Conservation (phyloP, 2,797 vertebrate genomes). For the Pachyuromys duprasi region DNA sequence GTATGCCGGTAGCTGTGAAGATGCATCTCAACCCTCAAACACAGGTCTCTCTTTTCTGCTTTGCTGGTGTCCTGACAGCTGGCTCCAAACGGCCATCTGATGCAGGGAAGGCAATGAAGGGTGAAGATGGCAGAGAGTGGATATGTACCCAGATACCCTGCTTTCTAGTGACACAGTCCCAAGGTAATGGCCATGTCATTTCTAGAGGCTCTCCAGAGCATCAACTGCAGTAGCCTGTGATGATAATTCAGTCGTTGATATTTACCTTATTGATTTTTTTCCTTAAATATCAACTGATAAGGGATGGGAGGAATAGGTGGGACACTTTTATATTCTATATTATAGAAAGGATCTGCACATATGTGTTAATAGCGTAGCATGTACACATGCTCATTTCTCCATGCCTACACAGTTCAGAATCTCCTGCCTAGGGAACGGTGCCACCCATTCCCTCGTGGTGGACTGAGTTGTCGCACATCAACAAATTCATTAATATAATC, state of each 20-base stretch:
- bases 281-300: not conserved
- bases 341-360: not conserved
- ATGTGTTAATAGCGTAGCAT: not conserved
- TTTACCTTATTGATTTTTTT: not conserved
- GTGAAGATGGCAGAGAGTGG: not conserved
- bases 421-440: not conserved
- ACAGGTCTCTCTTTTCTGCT: not conserved
- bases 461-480: not conserved
- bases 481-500: not conserved
- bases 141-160: not conserved
- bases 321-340: not conserved
- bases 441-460: too few species aligned
- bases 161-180: not conserved
- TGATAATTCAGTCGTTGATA: not conserved
- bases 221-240: not conserved
- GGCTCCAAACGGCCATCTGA: not conserved
- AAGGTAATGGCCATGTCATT: not conserved
- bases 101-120: not conserved
- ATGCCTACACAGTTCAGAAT: not conserved
- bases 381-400: not conserved
- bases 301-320: not conserved
- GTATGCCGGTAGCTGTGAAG: not conserved
- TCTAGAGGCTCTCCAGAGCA: not conserved
- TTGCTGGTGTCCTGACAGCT: not conserved
- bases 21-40: not conserved